Evolutionary conservation across 2,888 invertebrate species (phyloP), one percentile per base, ranked within the genome.

Genomic region (Orgyia antiqua): DNA sequence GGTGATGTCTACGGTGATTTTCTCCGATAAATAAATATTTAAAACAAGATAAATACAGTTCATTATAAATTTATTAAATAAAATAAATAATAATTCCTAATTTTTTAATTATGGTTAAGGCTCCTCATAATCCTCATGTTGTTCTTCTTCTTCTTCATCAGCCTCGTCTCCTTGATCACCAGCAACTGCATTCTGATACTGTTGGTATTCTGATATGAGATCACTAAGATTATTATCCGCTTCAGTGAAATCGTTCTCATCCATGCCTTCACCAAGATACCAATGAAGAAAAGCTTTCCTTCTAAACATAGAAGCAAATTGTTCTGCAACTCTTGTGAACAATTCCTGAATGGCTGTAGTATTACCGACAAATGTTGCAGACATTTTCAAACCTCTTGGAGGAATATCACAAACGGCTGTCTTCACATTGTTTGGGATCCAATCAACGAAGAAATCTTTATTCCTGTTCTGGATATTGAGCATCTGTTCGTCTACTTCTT

Each of bases 221-320:
- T 95, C 95, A 58, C 92, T 95, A 92, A 97, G 92, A 86, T 97
- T 97, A 60, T 94, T 94, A 66, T 97, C 97, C 2, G 97, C 97
- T 66, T 97, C 97, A 9, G 95, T 94, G 80, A 97, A 97, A 71
- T 97, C 97, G 89, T 92, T 91, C 73, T 96, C 96, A 64, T 97
- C 96, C 97, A 97, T 97, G 31, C 97, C 97, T 70, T 97, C 97
- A 13, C 96, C 95, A 24, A 95, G 95, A 83, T 97, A 97, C 97
- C 97, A 97, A 88, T 97, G 97, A 55, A 97, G 88, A 89, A 97
- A 97, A 62, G 97, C 97, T 79, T 95, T 97, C 53, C 96, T 91
- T 46, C 96, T 89, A 88, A 96, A 97, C 97, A 97, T 96, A 52
- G 94, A 93, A 5, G 92, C 88, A 63, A 94, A 95, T 70, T 95